phyloP scores from a whole-genome alignment of 2,797 vertebrate genomes.

The Sebastes iracundus region DNA sequence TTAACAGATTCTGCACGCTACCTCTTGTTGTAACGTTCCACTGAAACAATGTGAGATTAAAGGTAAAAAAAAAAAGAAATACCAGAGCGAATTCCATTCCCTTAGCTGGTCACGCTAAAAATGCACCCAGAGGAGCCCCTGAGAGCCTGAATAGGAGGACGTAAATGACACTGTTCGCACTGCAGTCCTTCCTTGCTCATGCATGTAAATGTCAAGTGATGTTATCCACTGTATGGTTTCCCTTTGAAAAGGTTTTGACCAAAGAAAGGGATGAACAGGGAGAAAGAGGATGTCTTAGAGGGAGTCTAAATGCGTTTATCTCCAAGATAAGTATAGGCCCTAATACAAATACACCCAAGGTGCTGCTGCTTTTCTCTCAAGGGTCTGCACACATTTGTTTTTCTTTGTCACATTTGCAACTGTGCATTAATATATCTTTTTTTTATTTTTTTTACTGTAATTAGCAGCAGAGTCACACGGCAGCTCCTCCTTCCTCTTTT shows the following conservation, averaged over 20 bases:
- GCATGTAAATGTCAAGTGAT: conserved; percentile 81
- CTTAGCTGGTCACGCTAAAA: conserved; percentile 53
- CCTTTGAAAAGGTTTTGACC: conserved; percentile 39
- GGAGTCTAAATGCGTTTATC: conserved; percentile 22
- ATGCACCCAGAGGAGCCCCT: conserved; percentile 55
- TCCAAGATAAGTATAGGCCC: background rate
- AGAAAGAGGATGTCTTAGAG: conserved; percentile 4
- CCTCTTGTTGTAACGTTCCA: conserved; percentile 16
- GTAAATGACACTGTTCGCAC: conserved; percentile 70
- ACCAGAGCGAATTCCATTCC: conserved; percentile 47
- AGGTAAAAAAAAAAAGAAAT: conserved; percentile 46
- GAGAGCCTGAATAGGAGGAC: conserved; percentile 51
- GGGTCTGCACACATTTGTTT: background rate
- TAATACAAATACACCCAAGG: background rate
- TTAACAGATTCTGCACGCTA: conserved; percentile 40
- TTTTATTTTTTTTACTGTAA: conserved; percentile 48
- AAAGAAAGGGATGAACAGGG: conserved; percentile 16
- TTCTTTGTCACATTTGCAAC: background rate
- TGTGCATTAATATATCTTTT: conserved; percentile 9
- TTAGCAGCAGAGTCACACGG: conserved; percentile 65
- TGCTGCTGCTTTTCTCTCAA: background rate
- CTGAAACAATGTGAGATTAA: conserved; percentile 56
- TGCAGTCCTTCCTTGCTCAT: conserved; percentile 51
- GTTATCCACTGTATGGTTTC: conserved; percentile 65
- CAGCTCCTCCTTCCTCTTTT: conserved; percentile 29